phyloP scores from a whole-genome alignment of 2,797 vertebrate genomes.

The Nannoperca obscura region DNA sequence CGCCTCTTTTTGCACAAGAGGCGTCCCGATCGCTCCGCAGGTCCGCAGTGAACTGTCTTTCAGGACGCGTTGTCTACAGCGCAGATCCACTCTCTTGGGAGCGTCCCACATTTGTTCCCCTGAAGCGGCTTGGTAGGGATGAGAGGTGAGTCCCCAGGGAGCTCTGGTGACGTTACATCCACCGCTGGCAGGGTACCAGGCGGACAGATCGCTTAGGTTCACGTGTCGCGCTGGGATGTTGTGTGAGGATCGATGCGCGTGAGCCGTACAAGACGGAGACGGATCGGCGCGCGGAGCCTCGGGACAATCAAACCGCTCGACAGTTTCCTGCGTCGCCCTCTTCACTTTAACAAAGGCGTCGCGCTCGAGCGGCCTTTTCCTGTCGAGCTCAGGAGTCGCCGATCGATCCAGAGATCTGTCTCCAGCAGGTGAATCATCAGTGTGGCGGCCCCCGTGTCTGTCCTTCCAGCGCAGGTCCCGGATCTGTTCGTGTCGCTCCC shows the following conservation, averaged over 20 bases:
- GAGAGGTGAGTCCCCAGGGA: conserved; percentile 19
- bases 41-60: conserved; percentile 45
- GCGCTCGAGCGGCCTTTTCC: conserved; percentile 57
- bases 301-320: conserved; percentile 14
- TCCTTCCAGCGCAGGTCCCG: conserved; percentile 25
- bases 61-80: conserved; percentile 39
- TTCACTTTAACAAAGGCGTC: conserved; percentile 54
- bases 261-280: conserved; percentile 2
- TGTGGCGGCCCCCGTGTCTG: conserved; percentile 13
- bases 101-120: conserved; percentile 55
- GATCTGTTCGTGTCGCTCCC: conserved; percentile 28
- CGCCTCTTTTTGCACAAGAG: conserved; percentile 17
- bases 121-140: conserved; percentile 52
- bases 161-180: conserved; percentile 4
- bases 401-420: conserved; percentile 37
- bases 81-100: conserved; percentile 38
- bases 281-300: conserved; percentile 10
- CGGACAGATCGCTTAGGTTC: not conserved
- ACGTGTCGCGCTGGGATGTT: conserved; percentile 5
- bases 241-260: conserved; percentile 17
- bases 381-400: conserved; percentile 33
- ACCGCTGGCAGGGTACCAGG: conserved; percentile 12
- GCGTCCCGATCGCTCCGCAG: conserved; percentile 20
- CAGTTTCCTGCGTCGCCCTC: conserved; percentile 62
- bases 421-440: conserved; percentile 26